Conservation (phyloP, 64 coral and sea anemone genomes). For the Trachythela sp. region DNA sequence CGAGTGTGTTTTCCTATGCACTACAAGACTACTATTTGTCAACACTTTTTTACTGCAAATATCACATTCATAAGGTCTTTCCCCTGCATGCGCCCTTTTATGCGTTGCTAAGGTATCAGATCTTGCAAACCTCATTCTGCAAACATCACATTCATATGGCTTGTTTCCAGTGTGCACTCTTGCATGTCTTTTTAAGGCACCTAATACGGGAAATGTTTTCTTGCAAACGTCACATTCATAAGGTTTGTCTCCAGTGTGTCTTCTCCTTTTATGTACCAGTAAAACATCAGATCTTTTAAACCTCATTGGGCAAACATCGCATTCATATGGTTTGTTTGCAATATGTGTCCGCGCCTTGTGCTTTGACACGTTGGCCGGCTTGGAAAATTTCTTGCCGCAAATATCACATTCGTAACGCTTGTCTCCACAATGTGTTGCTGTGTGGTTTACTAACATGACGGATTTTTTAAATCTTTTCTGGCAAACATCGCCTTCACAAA, state of each 20-base stretch:
- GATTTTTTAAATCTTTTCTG: no score
- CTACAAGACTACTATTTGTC: not conserved
- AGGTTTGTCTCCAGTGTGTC: not conserved
- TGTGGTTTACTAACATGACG: no score
- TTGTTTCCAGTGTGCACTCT: not conserved
- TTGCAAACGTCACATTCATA: not conserved
- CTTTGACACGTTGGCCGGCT: not conserved
- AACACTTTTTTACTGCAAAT: not conserved
- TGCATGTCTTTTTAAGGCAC: not conserved
- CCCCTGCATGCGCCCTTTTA: not conserved
- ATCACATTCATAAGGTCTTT: not conserved
- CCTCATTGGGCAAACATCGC: not conserved
- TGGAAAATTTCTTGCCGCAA: not conserved
- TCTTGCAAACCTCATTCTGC: not conserved
- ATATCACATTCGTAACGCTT: conserved; percentile 8
- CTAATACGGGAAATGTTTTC: not conserved
- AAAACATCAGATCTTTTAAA: not conserved
- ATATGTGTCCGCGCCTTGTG: not conserved
- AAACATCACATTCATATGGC: not conserved
- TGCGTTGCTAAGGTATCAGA: not conserved
- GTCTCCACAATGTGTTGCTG: not conserved
- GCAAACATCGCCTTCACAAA: no score
- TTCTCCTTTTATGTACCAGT: not conserved
- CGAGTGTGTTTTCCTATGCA: not conserved
- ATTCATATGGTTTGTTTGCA: not conserved